Percentiles rank a stretch among this genome's conserved stretches.
Evolutionary conservation across 37 sponge, comb jelly and placozoan species (phyloP).

Genomic region (Crambe crambe): DNA sequence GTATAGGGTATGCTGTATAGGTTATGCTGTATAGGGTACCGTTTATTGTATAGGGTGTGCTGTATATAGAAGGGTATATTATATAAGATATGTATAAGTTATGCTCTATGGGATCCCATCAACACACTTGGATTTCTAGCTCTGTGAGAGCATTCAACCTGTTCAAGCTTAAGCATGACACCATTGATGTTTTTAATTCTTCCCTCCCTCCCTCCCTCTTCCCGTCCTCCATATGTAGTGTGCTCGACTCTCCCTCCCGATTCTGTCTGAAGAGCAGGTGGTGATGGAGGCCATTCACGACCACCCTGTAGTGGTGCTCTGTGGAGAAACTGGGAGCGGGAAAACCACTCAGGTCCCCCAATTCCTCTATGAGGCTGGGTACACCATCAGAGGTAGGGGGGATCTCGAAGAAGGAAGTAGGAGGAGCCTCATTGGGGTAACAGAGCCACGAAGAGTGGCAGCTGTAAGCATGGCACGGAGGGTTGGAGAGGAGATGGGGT

Average conservation of each 20-base stretch:
- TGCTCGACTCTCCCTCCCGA: constrained; percentile 80
- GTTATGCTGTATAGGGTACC: too few species aligned
- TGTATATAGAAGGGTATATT: too few species aligned
- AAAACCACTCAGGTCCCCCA: constrained; percentile 99
- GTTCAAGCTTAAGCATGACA: not conserved
- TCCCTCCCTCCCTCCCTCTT: not conserved
- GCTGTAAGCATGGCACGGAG: constrained; percentile 86
- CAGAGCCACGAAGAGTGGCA: constrained; percentile 95
- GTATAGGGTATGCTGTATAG: too few species aligned
- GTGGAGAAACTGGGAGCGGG: constrained; percentile 95
- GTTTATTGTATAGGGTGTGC: too few species aligned
- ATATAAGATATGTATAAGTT: too few species aligned
- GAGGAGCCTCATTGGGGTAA: constrained; percentile 75
- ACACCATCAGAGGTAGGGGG: constrained; percentile 9
- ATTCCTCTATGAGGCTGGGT: constrained; percentile 96
- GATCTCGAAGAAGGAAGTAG: constrained; percentile 18
- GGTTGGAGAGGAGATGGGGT: constrained; percentile 84
- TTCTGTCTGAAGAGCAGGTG: constrained; percentile 84
- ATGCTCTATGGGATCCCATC: too few species aligned
- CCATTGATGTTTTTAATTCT: not conserved
- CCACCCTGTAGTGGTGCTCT: constrained; percentile 71
- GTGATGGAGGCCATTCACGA: constrained; percentile 87
- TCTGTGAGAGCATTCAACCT: too few species aligned
- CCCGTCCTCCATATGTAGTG: constrained; percentile 25
- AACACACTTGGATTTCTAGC: too few species aligned